These are phyloP conservation scores for Benthosema pterotum DNA, from an alignment of 2,797 vertebrate genomes.

Conservation along the genomic window DNA sequence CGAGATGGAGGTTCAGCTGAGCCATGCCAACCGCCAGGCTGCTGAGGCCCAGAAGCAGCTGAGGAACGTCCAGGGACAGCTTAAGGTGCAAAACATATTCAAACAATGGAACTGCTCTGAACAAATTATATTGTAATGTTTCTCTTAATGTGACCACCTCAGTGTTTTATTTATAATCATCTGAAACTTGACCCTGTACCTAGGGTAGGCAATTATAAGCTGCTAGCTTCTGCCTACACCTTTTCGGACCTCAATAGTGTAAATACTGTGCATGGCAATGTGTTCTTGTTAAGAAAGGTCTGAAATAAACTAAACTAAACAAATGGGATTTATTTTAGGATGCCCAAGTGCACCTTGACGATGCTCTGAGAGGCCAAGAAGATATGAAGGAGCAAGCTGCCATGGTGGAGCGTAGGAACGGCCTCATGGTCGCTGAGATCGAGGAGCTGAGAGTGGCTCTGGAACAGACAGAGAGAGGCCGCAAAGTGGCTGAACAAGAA, in stretches of 20 bases:
- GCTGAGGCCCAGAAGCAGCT: conserved; percentile 88
- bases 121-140: too few relatives aligned
- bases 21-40: conserved; percentile 84
- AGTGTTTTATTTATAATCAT: too few relatives aligned
- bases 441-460: conserved; percentile 85
- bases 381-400: conserved; percentile 89
- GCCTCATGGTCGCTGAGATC: conserved; percentile 85
- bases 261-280: too few relatives aligned
- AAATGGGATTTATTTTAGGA: conserved; percentile 68
- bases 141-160: too few relatives aligned
- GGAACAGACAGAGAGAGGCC: conserved; percentile 85
- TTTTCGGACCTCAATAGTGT: too few relatives aligned
- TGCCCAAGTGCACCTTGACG: conserved; percentile 86
- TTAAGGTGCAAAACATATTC: conserved; percentile 78
- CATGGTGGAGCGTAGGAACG: conserved; percentile 85
- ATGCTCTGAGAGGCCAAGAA: conserved; percentile 81
- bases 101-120: too few relatives aligned
- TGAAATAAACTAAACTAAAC: too few relatives aligned
- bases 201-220: too few relatives aligned
- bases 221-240: too few relatives aligned
- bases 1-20: conserved; percentile 90
- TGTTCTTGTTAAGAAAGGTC: too few relatives aligned
- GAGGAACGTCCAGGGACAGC: conserved; percentile 82
- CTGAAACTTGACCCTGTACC: too few relatives aligned
- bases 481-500: conserved; percentile 87